phyloP scores from a whole-genome alignment of 1,140 invertebrate species.

The Dendroctonus valens region DNA sequence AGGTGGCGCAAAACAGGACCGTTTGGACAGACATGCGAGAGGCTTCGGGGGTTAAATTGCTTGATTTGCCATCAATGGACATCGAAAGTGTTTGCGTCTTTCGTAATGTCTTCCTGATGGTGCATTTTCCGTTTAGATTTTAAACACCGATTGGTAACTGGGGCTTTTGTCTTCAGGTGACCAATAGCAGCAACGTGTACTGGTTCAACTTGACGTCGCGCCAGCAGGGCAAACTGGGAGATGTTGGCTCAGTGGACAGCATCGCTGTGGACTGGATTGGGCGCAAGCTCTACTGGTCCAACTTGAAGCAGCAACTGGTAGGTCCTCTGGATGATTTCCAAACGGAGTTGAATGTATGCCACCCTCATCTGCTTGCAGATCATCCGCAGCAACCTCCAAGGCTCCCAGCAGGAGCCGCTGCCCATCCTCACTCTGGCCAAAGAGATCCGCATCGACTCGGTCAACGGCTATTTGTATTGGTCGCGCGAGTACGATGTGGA shows the following conservation, averaged over 20 bases:
- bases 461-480: constrained; percentile 84
- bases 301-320: constrained; percentile 77
- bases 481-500: constrained; percentile 80
- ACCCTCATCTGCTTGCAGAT: constrained; percentile 54
- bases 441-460: constrained; percentile 77
- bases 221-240: constrained; percentile 56
- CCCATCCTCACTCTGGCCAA: constrained; percentile 75
- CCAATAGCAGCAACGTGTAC: constrained; percentile 69
- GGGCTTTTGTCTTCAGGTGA: constrained; percentile 49
- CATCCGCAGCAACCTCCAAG: constrained; percentile 64
- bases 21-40: too few relatives aligned
- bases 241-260: constrained; percentile 70
- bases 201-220: constrained; percentile 67
- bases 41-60: too few relatives aligned
- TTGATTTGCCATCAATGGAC: too few relatives aligned
- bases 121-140: too few relatives aligned
- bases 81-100: too few relatives aligned
- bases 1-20: too few relatives aligned
- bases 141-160: too few relatives aligned
- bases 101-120: too few relatives aligned
- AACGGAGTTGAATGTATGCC: background rate
- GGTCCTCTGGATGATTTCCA: constrained; percentile 36
- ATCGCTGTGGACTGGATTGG: constrained; percentile 88
- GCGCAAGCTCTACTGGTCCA: constrained; percentile 86
- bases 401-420: constrained; percentile 70